These are phyloP conservation scores for Dyspetes luteomarginatus DNA, from an alignment of 2,888 invertebrate species.

Conservation along the genomic window DNA sequence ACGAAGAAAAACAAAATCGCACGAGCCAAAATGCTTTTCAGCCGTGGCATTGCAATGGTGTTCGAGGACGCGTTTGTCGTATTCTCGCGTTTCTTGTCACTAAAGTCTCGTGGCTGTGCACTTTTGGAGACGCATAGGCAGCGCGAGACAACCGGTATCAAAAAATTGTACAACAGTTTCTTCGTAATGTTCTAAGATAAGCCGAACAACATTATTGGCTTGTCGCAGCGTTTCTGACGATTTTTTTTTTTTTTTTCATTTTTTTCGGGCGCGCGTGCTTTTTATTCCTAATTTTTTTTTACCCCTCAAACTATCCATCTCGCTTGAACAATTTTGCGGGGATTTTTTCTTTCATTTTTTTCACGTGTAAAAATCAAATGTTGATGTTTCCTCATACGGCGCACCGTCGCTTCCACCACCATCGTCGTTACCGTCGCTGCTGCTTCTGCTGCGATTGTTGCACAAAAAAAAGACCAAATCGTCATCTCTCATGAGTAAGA, in stretches of 20 bases:
- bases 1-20: neutral
- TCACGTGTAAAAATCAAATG: too few relatives aligned
- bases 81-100: constrained; percentile 81
- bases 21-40: constrained; percentile 69
- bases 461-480: too few relatives aligned
- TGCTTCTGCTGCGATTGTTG: too few relatives aligned
- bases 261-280: neutral
- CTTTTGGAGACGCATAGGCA: constrained; percentile 92
- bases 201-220: constrained; percentile 46
- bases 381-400: too few relatives aligned
- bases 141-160: constrained; percentile 93
- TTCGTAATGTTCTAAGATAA: constrained; percentile 92
- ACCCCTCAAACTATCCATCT: too few relatives aligned
- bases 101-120: constrained; percentile 84
- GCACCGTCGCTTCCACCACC: too few relatives aligned
- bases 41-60: constrained; percentile 81
- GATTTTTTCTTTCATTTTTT: too few relatives aligned
- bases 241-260: neutral
- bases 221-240: neutral
- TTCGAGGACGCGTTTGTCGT: constrained; percentile 82
- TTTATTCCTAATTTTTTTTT: too few relatives aligned
- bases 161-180: constrained; percentile 94
- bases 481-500: too few relatives aligned
- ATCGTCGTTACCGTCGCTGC: too few relatives aligned
- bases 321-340: too few relatives aligned